These are phyloP conservation scores for Anthoscopus minutus DNA, from an alignment of 2,113 vertebrate species.

Conservation along the genomic window DNA sequence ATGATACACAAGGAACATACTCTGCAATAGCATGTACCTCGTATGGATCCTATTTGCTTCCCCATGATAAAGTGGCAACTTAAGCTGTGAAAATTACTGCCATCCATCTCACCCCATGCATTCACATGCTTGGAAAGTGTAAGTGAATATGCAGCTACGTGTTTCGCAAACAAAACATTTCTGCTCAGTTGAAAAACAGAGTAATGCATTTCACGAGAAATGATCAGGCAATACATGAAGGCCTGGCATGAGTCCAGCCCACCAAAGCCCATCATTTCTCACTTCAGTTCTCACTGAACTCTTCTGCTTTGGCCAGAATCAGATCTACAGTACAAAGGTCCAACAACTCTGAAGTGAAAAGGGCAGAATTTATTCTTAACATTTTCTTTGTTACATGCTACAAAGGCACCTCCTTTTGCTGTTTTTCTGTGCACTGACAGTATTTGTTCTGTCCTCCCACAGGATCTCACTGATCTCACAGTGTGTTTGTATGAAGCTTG, in stretches of 20 bases:
- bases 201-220: background rate
- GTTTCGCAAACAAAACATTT: constrained; percentile 23
- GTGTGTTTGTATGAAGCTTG: background rate
- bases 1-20: background rate
- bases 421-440: background rate
- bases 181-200: background rate
- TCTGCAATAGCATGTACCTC: background rate
- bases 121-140: constrained; percentile 9
- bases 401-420: background rate
- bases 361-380: background rate
- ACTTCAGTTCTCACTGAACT: background rate
- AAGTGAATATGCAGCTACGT: constrained; percentile 16
- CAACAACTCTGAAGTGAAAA: background rate
- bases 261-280: background rate
- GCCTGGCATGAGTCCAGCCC: background rate
- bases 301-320: background rate
- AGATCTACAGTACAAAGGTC: background rate
- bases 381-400: background rate
- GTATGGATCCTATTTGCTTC: constrained; percentile 65
- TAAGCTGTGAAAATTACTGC: constrained; percentile 74
- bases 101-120: constrained; percentile 73
- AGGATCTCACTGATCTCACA: background rate
- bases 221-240: background rate
- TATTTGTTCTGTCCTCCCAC: background rate
- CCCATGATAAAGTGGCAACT: constrained; percentile 70